Conservation (phyloP, 2,888 invertebrate genomes). For the Apamea crenata region DNA sequence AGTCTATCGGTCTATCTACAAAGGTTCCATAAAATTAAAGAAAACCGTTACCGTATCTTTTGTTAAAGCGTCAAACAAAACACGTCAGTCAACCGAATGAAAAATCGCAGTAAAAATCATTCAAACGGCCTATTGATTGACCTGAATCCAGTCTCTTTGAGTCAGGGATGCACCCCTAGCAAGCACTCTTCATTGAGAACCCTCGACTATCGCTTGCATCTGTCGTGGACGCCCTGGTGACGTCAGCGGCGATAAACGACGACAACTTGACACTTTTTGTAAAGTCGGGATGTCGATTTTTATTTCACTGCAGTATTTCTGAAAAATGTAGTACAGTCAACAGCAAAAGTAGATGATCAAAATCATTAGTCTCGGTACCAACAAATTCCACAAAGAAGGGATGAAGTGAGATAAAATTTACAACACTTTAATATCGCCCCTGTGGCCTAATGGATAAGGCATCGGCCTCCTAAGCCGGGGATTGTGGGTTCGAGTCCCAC, state of each 20-base stretch:
- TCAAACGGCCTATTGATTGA: constrained; percentile 72
- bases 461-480: constrained; percentile 95
- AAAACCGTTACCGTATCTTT: not conserved
- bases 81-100: not conserved
- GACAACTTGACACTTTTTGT: constrained; percentile 37
- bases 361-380: no score
- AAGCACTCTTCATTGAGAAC: constrained; percentile 57
- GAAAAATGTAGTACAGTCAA: not conserved
- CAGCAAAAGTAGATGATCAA: no score
- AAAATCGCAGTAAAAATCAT: constrained; percentile 13
- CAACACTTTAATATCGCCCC: constrained; percentile 82
- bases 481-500: constrained; percentile 94
- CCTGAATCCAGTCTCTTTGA: constrained; percentile 74
- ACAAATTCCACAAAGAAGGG: no score
- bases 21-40: not conserved
- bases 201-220: constrained; percentile 59
- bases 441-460: constrained; percentile 95
- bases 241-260: constrained; percentile 58
- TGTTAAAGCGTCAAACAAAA: constrained; percentile 13
- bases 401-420: not conserved
- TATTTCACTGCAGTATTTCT: not conserved
- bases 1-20: not conserved
- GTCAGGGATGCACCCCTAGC: constrained; percentile 59
- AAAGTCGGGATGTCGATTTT: not conserved
- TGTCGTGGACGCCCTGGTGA: constrained; percentile 54